These are phyloP conservation scores for Phrynosoma platyrhinos DNA, from an alignment of 2,113 vertebrate species.

Conservation along the genomic window DNA sequence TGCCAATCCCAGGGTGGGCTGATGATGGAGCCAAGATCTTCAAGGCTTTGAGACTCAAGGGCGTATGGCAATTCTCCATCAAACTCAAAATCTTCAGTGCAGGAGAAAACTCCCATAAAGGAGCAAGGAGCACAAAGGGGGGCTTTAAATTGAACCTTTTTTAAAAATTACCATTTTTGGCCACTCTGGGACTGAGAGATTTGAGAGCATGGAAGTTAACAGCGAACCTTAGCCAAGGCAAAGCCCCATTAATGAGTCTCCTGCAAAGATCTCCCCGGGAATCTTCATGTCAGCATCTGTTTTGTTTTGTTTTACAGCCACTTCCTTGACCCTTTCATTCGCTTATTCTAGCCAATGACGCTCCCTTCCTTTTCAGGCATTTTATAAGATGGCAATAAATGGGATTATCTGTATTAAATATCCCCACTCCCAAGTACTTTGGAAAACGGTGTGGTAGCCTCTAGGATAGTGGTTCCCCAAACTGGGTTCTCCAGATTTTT, in stretches of 20 bases:
- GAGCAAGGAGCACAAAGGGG: conserved; percentile 35
- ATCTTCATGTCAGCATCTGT: conserved; percentile 39
- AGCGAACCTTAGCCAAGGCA: conserved; percentile 57
- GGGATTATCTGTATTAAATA: not conserved
- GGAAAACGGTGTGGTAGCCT: too few relatives aligned
- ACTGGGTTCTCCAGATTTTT: too few relatives aligned
- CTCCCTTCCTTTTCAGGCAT: not conserved
- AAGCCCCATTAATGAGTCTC: conserved; percentile 55
- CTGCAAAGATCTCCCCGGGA: conserved; percentile 36
- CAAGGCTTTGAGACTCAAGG: conserved; percentile 9
- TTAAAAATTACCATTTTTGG: conserved; percentile 44
- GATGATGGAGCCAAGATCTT: conserved; percentile 32
- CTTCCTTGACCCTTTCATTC: too few relatives aligned
- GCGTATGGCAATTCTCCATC: not conserved
- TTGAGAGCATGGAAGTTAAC: conserved; percentile 33
- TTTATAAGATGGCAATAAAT: not conserved
- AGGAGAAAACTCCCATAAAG: conserved; percentile 28
- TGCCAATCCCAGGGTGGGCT: conserved; percentile 28
- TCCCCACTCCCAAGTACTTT: not conserved
- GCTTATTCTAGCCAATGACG: not conserved
- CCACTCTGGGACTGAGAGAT: conserved; percentile 58
- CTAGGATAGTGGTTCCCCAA: too few relatives aligned
- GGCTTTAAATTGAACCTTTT: conserved; percentile 27
- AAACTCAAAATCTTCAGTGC: conserved; percentile 8
- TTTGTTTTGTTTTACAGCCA: not conserved